These are phyloP conservation scores for Tragelaphus scriptus DNA, from an alignment of 2,113 vertebrate genomes.

Conservation along the genomic window DNA sequence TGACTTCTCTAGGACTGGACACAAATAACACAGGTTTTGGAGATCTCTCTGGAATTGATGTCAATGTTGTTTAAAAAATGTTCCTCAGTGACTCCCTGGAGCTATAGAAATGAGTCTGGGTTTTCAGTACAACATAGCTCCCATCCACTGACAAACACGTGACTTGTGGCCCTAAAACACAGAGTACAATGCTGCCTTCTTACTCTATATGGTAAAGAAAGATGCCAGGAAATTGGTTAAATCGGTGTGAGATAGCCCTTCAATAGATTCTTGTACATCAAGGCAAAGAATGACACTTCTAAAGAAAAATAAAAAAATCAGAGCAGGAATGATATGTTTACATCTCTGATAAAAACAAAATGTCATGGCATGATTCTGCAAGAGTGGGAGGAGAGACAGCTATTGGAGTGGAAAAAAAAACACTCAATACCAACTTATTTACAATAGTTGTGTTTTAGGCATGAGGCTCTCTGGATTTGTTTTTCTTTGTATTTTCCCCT, in stretches of 20 bases:
- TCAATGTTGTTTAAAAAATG: conserved; percentile 36
- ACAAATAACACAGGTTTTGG: conserved; percentile 28
- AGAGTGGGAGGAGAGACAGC: background rate
- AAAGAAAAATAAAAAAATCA: background rate
- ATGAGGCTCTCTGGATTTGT: background rate
- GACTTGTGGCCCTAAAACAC: background rate
- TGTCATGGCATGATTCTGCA: background rate
- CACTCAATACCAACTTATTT: background rate
- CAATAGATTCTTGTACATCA: background rate
- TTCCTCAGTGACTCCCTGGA: conserved; percentile 30
- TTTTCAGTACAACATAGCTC: conserved; percentile 42
- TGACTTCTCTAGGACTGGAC: conserved; percentile 19
- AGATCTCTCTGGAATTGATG: conserved; percentile 35
- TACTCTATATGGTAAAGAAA: background rate
- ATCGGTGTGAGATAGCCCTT: background rate
- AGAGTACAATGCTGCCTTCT: background rate
- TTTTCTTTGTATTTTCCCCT: conserved; percentile 2
- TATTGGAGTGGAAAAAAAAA: background rate
- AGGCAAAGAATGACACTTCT: background rate
- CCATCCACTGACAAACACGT: background rate
- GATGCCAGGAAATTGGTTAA: background rate
- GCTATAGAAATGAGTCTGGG: conserved; percentile 53
- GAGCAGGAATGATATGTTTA: background rate
- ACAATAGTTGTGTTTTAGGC: background rate
- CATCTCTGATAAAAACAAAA: background rate